These are phyloP conservation scores for Cairina moschata DNA, from an alignment of 2,113 vertebrate species.

Conservation along the genomic window DNA sequence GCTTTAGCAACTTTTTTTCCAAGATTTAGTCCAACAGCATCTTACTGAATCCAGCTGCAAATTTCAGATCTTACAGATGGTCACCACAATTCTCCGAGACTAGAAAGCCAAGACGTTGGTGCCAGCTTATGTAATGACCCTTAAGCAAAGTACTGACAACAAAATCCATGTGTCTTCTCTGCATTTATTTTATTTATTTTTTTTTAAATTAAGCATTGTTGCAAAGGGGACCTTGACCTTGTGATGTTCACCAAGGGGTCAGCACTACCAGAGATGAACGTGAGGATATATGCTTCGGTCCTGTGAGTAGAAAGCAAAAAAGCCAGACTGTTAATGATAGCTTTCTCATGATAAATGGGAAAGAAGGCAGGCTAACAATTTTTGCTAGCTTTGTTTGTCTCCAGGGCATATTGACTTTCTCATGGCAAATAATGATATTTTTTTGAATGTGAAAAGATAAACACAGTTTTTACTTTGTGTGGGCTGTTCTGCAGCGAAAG, in stretches of 20 bases:
- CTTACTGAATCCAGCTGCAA: slow-evolving; percentile 70
- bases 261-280: neutral
- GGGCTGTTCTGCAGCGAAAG: neutral
- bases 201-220: neutral
- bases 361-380: neutral
- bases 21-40: slow-evolving; percentile 52
- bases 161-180: neutral
- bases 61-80: slow-evolving; percentile 53
- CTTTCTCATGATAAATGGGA: neutral
- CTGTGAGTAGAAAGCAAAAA: neutral
- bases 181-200: neutral
- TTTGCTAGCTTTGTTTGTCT: neutral
- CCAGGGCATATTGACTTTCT: neutral
- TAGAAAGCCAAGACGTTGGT: slow-evolving; percentile 10
- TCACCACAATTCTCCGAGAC: slow-evolving; percentile 13
- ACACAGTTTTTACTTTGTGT: neutral
- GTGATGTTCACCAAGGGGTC: neutral
- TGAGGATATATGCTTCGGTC: neutral
- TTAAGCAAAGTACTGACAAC: neutral
- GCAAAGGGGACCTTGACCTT: neutral
- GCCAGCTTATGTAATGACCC: slow-evolving; percentile 52
- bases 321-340: neutral
- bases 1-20: slow-evolving; percentile 54
- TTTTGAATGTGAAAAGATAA: slow-evolving; percentile 24
- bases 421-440: neutral